phyloP scores from a whole-genome alignment of 2,797 vertebrate genomes.

The Rhyacichthys aspro region DNA sequence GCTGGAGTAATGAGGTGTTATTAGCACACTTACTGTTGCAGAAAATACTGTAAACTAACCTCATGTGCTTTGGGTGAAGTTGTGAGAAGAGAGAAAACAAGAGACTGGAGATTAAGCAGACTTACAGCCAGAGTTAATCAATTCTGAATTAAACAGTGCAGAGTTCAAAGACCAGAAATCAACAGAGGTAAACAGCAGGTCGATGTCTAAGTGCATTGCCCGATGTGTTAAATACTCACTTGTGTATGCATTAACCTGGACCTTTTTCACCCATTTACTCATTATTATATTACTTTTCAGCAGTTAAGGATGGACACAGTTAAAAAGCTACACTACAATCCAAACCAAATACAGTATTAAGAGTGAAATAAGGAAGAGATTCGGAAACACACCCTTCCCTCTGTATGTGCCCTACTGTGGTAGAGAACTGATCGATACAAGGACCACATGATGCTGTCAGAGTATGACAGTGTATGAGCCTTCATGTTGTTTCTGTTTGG shows the following conservation, averaged over 20 bases:
- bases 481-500: too few relatives aligned
- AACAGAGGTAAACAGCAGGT: slow-evolving; percentile 27
- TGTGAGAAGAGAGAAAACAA: slow-evolving; percentile 25
- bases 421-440: too few relatives aligned
- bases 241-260: not conserved
- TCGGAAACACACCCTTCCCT: too few relatives aligned
- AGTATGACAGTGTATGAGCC: not conserved
- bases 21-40: slow-evolving; percentile 31
- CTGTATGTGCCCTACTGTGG: too few relatives aligned
- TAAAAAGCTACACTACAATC: not conserved
- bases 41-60: slow-evolving; percentile 30
- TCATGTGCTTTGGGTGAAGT: slow-evolving; percentile 14
- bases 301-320: not conserved
- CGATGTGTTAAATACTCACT: slow-evolving; percentile 25
- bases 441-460: not conserved
- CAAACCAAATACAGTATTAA: not conserved
- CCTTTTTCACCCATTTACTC: slow-evolving; percentile 3
- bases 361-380: too few relatives aligned
- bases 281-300: not conserved
- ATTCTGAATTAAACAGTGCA: slow-evolving; percentile 39
- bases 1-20: slow-evolving; percentile 21
- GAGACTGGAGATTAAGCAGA: slow-evolving; percentile 17
- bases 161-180: slow-evolving; percentile 32
- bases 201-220: slow-evolving; percentile 18
- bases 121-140: slow-evolving; percentile 35